Evolutionary conservation across 2,888 invertebrate species (phyloP), one percentile per base, ranked within the genome.

Genomic region (Calameuta pallipes): DNA sequence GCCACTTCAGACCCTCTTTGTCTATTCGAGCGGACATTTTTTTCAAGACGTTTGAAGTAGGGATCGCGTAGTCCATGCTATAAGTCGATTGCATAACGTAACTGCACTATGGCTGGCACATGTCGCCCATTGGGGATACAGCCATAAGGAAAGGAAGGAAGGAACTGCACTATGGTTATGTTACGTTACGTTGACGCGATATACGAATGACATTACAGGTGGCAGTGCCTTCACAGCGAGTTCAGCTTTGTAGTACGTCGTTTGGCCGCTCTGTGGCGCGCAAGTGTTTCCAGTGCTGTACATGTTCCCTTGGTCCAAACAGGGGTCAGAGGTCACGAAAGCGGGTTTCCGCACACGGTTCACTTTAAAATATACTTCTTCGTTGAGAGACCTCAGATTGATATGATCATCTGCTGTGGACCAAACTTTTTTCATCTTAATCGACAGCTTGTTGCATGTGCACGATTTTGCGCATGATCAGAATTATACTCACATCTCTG

Each of bases 261-360:
- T 30, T 6, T 74, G 36, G 30, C 75, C 76, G 30, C 23, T 76
- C 23, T 15, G 2, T 12, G 56, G 15, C 6, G 31, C 33, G 75
- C 69, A 36, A 2, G 70, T 15, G 11, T n/a, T 12, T 1, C n/a
- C 11, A n/a, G 12, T 41, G 11, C 69, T 37, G n/a, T 31, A 41
- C 56, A 23, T 13, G 13, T 31, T 23, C 30, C 30, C 34, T 12
- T 11, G 13, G 1, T 56, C 23, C 11, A 41, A 23, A 15, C 78
- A 78, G 11, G 78, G 78, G 36, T 78, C 73, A 12, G 78, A 73
- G 13, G 13, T 73, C 12, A 76, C 78, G 31, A 3, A 35, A n/a
- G 56, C 76, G 15, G 33, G 30, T 9, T 73, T 36, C 13, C 35
- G n/a, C 1, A 78, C 68, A 1, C 1, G 13, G 33, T 71, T 78